These are phyloP conservation scores for Anhinga rufa DNA, from an alignment of 2,113 vertebrate species.

Conservation along the genomic window DNA sequence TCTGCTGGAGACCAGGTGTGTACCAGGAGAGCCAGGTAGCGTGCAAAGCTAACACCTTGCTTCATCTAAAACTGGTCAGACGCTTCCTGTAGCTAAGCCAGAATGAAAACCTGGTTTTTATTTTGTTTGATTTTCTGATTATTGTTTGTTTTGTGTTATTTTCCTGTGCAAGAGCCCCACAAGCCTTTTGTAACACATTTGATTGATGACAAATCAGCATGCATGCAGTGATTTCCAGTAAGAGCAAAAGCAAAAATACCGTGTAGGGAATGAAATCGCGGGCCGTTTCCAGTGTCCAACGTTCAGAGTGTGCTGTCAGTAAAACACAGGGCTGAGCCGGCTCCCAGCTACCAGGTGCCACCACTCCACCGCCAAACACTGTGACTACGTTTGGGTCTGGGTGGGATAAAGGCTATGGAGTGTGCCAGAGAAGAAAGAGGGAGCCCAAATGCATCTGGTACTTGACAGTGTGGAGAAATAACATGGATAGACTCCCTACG, in stretches of 20 bases:
- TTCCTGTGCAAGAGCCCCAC: not conserved
- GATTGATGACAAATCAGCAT: not conserved
- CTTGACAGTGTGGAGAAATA: not conserved
- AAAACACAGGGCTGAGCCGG: not conserved
- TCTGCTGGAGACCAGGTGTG: not conserved
- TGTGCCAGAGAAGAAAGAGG: not conserved
- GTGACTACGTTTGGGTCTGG: not conserved
- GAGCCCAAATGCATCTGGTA: not conserved
- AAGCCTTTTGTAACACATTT: not conserved
- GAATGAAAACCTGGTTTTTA: not conserved
- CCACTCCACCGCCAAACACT: not conserved
- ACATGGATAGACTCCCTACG: rapidly evolving
- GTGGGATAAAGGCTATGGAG: not conserved
- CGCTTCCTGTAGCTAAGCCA: not conserved
- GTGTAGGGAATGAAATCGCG: not conserved
- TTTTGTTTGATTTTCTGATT: not conserved
- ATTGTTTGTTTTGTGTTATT: not conserved
- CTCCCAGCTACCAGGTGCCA: not conserved
- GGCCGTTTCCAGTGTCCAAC: not conserved
- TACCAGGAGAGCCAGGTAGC: not conserved
- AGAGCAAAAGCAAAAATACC: not conserved
- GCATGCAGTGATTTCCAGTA: not conserved
- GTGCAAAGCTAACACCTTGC: not conserved
- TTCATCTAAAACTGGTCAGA: not conserved
- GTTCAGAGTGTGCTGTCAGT: not conserved